phyloP scores from a whole-genome alignment of 2,113 vertebrate genomes.

The Camarhynchus parvulus region DNA sequence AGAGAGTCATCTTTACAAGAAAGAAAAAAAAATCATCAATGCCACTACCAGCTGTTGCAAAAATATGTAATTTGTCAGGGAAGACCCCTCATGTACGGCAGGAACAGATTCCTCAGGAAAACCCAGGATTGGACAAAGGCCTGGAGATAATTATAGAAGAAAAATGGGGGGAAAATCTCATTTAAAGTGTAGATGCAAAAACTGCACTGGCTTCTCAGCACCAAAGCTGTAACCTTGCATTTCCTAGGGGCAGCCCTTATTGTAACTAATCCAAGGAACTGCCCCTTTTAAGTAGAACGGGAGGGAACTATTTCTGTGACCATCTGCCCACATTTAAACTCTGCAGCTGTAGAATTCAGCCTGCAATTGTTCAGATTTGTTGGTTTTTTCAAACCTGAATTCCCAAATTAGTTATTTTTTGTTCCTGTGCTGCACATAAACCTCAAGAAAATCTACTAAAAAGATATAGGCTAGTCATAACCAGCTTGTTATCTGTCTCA shows the following conservation, averaged over 20 bases:
- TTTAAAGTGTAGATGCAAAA: background rate
- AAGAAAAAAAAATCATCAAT: background rate
- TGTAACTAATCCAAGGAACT: background rate
- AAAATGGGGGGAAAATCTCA: background rate
- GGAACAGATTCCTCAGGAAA: background rate
- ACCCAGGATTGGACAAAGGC: background rate
- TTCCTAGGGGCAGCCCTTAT: background rate
- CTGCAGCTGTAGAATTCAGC: background rate
- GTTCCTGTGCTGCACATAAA: background rate
- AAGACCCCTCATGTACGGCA: background rate
- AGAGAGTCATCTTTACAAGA: background rate
- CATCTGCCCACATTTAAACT: background rate
- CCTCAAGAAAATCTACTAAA: background rate
- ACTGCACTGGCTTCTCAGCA: background rate
- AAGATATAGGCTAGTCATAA: background rate
- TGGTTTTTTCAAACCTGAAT: background rate
- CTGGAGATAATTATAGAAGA: background rate
- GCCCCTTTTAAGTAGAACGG: background rate
- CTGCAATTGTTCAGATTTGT: background rate
- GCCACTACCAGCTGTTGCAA: background rate
- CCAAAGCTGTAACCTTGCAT: background rate
- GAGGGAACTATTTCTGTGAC: background rate
- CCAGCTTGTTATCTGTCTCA: background rate
- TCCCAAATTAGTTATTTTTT: background rate
- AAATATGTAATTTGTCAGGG: background rate